These are phyloP conservation scores for Herpailurus yagouaroundi DNA, from an alignment of 2,113 vertebrate species.

Conservation along the genomic window DNA sequence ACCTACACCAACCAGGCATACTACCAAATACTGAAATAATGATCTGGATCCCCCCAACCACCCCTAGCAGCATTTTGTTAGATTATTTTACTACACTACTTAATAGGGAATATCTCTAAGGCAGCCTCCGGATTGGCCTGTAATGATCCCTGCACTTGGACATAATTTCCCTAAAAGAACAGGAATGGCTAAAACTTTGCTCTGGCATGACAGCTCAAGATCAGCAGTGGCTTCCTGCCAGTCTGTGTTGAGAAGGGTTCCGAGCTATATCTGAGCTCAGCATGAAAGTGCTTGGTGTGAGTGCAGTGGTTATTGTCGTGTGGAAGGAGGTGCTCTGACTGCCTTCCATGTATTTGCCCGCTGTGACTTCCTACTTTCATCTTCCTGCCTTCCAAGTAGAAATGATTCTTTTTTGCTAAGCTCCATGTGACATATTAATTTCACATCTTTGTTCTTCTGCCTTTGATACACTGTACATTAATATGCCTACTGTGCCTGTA, in stretches of 20 bases:
- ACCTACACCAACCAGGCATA: too few relatives aligned
- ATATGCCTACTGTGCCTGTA: conserved; percentile 19
- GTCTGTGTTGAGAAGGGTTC: background rate
- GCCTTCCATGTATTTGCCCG: background rate
- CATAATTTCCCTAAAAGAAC: background rate
- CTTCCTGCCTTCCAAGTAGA: background rate
- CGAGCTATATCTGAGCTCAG: background rate
- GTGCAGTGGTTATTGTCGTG: background rate
- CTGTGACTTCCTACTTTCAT: background rate
- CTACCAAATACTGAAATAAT: background rate
- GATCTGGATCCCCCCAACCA: background rate
- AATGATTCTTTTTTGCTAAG: background rate
- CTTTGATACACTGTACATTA: conserved; percentile 18
- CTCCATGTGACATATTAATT: conserved; percentile 15
- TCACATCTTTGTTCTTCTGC: background rate
- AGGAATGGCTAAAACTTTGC: background rate
- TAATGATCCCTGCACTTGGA: background rate
- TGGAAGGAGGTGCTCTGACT: background rate
- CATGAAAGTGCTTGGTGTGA: background rate
- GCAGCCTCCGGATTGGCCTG: background rate
- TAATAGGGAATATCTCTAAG: background rate
- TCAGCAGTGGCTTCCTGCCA: background rate
- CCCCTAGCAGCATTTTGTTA: background rate
- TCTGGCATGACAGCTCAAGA: background rate
- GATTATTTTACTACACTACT: background rate